phyloP scores from a whole-genome alignment of 2,888 invertebrate genomes.

The Podabrus alpinus region DNA sequence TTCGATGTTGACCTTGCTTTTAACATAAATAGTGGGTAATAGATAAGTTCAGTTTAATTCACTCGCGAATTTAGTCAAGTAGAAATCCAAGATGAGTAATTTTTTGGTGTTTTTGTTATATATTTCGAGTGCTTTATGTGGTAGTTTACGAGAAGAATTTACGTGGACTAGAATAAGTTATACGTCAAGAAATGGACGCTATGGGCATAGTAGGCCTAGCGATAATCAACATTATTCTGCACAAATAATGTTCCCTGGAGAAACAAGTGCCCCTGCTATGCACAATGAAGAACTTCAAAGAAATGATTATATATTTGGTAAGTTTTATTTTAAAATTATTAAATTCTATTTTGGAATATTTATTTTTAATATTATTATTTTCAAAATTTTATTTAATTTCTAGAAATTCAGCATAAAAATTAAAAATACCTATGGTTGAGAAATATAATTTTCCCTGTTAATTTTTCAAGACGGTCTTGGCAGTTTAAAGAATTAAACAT shows the following conservation, averaged over 20 bases:
- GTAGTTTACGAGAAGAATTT: slow-evolving; percentile 50
- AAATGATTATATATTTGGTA: neutral
- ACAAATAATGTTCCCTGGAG: neutral
- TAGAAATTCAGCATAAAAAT: no score
- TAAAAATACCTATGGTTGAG: no score
- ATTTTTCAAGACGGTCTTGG: no score
- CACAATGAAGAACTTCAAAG: neutral
- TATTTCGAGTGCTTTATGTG: slow-evolving; percentile 9
- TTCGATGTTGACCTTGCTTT: neutral
- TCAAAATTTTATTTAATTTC: no score
- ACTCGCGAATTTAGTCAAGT: neutral
- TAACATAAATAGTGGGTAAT: neutral
- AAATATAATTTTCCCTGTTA: no score
- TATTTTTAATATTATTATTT: no score
- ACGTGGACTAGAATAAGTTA: slow-evolving; percentile 51
- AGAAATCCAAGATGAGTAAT: neutral
- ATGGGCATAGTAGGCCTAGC: neutral
- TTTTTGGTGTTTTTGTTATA: neutral
- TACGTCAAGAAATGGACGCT: neutral
- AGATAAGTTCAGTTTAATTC: neutral
- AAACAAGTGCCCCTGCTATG: neutral
- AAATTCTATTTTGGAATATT: no score
- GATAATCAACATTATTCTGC: neutral
- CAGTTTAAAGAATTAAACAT: no score
- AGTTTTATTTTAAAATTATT: neutral